Evolutionary conservation across 2,113 vertebrate species (phyloP).

Genomic region (Anhinga anhinga): DNA sequence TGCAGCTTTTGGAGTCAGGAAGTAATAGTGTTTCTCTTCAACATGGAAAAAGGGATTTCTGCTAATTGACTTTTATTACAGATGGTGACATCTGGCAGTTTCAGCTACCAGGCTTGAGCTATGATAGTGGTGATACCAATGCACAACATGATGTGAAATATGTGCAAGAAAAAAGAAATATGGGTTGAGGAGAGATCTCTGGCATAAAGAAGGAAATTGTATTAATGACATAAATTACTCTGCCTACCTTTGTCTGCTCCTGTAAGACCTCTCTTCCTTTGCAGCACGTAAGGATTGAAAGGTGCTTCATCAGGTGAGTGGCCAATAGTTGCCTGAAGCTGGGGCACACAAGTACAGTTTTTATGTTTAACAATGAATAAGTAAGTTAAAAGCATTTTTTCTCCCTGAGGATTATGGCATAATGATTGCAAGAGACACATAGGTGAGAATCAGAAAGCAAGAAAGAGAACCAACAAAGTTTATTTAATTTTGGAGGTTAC

Average conservation of each 20-base stretch:
- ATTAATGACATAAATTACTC: not conserved
- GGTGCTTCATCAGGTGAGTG: slow-evolving; percentile 33
- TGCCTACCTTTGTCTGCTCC: slow-evolving; percentile 57
- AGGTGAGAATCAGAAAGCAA: not conserved
- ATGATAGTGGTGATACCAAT: not conserved
- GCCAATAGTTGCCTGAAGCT: slow-evolving; percentile 21
- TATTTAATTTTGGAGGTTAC: not conserved
- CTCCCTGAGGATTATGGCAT: not conserved
- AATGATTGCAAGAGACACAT: not conserved
- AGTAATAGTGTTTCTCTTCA: not conserved
- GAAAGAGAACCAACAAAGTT: not conserved
- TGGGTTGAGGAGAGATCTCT: not conserved
- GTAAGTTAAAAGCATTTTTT: not conserved
- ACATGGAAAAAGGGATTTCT: not conserved
- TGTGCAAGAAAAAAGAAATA: not conserved
- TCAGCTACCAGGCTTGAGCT: not conserved
- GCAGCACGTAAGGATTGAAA: slow-evolving; percentile 70
- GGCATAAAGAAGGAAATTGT: not conserved
- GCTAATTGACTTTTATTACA: not conserved
- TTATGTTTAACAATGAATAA: not conserved
- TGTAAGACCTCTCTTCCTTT: not conserved
- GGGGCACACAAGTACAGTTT: slow-evolving; percentile 4
- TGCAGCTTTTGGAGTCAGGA: not conserved
- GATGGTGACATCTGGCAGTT: not conserved
- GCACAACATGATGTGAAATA: not conserved